phyloP scores from a whole-genome alignment of 2,113 vertebrate genomes.

The Helogale parvula region DNA sequence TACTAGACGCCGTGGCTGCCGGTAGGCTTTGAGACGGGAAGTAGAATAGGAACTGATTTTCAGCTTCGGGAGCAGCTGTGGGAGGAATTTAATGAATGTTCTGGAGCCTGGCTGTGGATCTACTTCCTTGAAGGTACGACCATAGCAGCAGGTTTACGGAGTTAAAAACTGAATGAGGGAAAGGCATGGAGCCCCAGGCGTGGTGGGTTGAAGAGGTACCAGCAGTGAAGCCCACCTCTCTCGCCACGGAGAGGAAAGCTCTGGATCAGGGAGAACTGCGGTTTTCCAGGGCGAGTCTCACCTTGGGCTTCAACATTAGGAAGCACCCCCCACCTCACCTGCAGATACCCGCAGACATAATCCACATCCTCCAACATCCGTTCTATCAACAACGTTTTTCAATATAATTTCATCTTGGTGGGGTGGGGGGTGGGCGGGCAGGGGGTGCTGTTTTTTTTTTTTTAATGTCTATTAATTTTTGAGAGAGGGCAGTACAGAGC shows the following conservation, averaged over 20 bases:
- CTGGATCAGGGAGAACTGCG: rapidly evolving
- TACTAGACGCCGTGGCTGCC: background rate
- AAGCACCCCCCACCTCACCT: background rate
- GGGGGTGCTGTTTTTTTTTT: background rate
- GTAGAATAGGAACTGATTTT: background rate
- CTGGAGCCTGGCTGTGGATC: background rate
- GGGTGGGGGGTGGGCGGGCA: rapidly evolving
- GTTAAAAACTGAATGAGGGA: background rate
- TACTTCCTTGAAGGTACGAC: background rate
- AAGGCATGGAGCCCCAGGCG: background rate
- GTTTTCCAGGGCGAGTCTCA: background rate
- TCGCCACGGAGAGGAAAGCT: rapidly evolving
- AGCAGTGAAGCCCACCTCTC: background rate
- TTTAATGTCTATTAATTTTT: too few species aligned
- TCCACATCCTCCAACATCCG: background rate
- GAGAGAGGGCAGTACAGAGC: too few species aligned
- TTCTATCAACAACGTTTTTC: background rate
- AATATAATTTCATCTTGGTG: background rate
- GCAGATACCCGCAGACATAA: background rate
- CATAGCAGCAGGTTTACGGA: background rate
- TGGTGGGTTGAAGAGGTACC: too few species aligned
- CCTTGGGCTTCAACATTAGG: background rate
- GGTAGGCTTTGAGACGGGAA: background rate
- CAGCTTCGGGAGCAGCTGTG: background rate
- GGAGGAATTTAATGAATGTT: background rate